These are phyloP conservation scores for Actenoides lindsayi DNA, from an alignment of 2,113 vertebrate genomes.

Conservation along the genomic window DNA sequence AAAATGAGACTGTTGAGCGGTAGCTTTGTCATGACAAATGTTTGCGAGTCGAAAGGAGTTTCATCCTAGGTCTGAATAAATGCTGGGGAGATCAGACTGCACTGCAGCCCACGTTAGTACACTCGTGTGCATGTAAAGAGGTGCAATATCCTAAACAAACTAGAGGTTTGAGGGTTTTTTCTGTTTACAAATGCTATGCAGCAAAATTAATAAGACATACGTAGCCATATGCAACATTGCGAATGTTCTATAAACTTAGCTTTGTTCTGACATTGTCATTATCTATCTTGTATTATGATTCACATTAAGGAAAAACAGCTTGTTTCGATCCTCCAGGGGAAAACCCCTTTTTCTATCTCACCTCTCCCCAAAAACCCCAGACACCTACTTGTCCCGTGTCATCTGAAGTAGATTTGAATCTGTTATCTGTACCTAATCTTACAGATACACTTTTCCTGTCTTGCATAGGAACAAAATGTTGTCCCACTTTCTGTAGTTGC, in stretches of 20 bases:
- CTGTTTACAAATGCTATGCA: neutral
- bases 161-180: neutral
- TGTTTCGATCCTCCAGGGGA: constrained; percentile 17
- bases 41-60: neutral
- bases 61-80: neutral
- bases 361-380: constrained; percentile 17
- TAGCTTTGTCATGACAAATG: neutral
- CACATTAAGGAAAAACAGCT: constrained; percentile 15
- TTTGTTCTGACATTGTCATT: neutral
- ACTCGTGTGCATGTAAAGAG: neutral
- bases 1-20: neutral
- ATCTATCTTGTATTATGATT: neutral
- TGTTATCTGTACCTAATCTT: constrained; percentile 35
- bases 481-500: constrained; percentile 46
- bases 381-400: constrained; percentile 45
- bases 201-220: neutral
- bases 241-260: neutral
- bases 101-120: neutral
- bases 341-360: constrained; percentile 31
- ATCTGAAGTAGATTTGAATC: constrained; percentile 18
- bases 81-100: neutral
- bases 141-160: neutral
- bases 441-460: constrained; percentile 46
- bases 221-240: neutral
- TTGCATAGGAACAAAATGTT: constrained; percentile 52